Conservation (phyloP, 2,797 vertebrate genomes). For the Esox masquinongy region DNA sequence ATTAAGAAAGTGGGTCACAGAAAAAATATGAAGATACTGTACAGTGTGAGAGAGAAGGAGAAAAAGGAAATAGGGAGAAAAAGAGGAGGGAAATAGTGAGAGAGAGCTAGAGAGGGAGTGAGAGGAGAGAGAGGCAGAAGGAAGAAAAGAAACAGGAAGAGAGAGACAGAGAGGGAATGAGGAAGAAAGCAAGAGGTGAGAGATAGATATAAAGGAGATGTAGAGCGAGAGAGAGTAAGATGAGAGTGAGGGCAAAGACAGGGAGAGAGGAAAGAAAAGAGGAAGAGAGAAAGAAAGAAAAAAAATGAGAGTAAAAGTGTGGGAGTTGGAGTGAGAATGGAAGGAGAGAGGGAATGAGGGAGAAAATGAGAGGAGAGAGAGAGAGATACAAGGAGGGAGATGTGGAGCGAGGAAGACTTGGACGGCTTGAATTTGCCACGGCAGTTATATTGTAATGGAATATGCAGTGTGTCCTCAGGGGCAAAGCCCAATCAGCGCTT, state of each 20-base stretch:
- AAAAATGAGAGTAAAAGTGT: too few relatives aligned
- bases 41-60: slow-evolving; percentile 8
- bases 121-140: not conserved
- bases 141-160: not conserved
- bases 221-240: not conserved
- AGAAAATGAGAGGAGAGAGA: too few relatives aligned
- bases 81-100: not conserved
- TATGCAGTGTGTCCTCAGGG: slow-evolving; percentile 50
- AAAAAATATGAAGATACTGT: slow-evolving; percentile 12
- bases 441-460: slow-evolving; percentile 56
- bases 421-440: slow-evolving; percentile 24
- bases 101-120: not conserved
- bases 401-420: too few relatives aligned
- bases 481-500: slow-evolving; percentile 55
- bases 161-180: slow-evolving; percentile 1
- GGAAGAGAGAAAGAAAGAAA: not conserved
- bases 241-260: not conserved
- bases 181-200: too few relatives aligned
- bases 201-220: too few relatives aligned
- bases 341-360: not conserved
- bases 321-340: not conserved
- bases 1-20: slow-evolving; percentile 46
- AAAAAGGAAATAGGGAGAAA: not conserved
- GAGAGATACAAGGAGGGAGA: slow-evolving; percentile 4
- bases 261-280: slow-evolving; percentile 5